A percentile compares a stretch with the other conserved stretches of the same genome.
phyloP scores from a whole-genome alignment of 2,797 vertebrate genomes.

The Falco naumanni region DNA sequence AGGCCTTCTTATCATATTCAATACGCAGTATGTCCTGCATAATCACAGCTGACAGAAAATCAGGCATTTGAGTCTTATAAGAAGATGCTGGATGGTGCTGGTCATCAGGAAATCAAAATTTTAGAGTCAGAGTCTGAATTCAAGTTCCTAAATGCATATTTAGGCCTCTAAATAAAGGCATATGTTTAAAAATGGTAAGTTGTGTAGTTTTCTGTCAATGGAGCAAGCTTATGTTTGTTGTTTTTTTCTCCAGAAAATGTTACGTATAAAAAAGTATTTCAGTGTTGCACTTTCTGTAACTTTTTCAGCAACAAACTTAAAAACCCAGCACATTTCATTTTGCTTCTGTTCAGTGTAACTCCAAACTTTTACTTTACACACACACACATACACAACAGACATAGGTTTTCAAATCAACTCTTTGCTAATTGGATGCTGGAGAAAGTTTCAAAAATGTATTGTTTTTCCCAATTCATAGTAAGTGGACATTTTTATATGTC shows the following conservation, averaged over 20 bases:
- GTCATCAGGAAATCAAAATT: not conserved
- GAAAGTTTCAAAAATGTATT: not conserved
- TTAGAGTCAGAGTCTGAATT: not conserved
- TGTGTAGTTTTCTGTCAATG: not conserved
- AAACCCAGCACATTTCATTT: not conserved
- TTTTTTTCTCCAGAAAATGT: not conserved
- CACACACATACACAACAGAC: too few species aligned
- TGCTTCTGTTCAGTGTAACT: not conserved
- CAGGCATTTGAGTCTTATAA: not conserved
- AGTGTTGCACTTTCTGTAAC: not conserved
- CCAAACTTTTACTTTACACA: not conserved
- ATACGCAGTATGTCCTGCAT: not conserved
- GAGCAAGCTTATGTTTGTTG: rapidly evolving
- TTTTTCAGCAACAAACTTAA: not conserved
- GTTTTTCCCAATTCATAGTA: not conserved
- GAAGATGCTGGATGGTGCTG: not conserved
- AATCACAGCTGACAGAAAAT: not conserved
- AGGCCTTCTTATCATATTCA: not conserved
- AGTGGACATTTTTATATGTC: not conserved
- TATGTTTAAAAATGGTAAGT: not conserved
- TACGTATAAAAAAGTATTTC: not conserved
- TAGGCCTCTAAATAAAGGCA: not conserved
- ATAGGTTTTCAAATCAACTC: not conserved
- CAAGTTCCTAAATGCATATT: not conserved
- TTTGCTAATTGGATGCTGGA: not conserved